Base-by-base conservation (phyloP, 1,140 invertebrate genomes). In the Neodiprion virginianus region DNA sequence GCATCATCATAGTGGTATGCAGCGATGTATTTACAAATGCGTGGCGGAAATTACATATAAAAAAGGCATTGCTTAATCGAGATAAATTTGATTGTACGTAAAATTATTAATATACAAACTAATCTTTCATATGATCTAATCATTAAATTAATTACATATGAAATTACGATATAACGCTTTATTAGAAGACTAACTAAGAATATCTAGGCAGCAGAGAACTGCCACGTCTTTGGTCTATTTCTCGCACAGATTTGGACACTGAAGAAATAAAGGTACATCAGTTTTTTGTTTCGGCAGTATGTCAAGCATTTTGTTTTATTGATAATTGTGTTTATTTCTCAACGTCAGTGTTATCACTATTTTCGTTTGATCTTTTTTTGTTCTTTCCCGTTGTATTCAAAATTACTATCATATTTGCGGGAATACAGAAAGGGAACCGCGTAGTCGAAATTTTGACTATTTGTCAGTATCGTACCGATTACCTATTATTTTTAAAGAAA, bases 141-240 rank as follows among this genome's bases (percentile, higher is more conserved):
- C n/a, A 61, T 61, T 61, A 61, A 61, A 61, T 61, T 61, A 61
- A 61, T 61, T 14, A 61, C 28, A 40, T 40, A 61, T 7, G 53
- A 5, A 61, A 61, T 61, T 8, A 17, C 11, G 53, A 61, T 61
- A 12, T 61, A 61, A 61, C 53, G 53, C 53, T 14, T 14, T 61
- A 17, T 61, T 61, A 61, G 11, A 61, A 61, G 4, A 61, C n/a
- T 61, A 61, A 17, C 53, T 61, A 14, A 12, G 7, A 61, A 61
- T 61, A 61, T 61, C 53, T 61, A 61, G 53, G 53, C 53, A 61
- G 53, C 53, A 61, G 53, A 61, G 11, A 61, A 61, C 53, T 61
- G 53, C 53, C 53, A 61, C 53, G 53, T 61, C 53, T 61, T 61
- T 61, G 53, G 53, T 61, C 53, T 61, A 61, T 61, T 61, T 61